Percentiles rank a stretch among this genome's conserved stretches.
phyloP scores from a whole-genome alignment of 2,113 vertebrate species.

The Oncorhynchus tshawytscha region DNA sequence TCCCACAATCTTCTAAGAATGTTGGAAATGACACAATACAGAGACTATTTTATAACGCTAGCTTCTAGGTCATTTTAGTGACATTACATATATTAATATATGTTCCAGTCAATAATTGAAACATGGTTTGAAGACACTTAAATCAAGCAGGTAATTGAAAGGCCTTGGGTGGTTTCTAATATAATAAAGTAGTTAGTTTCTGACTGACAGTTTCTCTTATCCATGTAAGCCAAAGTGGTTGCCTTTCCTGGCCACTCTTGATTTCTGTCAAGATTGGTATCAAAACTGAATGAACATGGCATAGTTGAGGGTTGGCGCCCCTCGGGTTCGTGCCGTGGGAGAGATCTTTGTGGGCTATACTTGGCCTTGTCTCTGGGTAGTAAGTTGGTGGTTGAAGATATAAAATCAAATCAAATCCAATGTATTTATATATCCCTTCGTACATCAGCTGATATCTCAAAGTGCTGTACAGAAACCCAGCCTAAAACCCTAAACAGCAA shows the following conservation, averaged over 20 bases:
- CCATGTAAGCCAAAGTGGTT: background rate
- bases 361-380: too few relatives aligned
- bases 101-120: background rate
- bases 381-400: too few relatives aligned
- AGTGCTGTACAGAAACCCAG: too few relatives aligned
- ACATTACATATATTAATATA: background rate
- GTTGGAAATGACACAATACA: background rate
- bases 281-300: too few relatives aligned
- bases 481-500: too few relatives aligned
- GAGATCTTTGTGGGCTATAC: too few relatives aligned
- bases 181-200: background rate
- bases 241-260: background rate
- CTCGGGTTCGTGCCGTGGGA: too few relatives aligned
- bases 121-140: background rate
- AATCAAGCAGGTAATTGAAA: background rate
- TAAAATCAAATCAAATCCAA: too few relatives aligned
- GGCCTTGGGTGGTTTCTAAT: background rate
- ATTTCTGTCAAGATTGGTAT: too few relatives aligned
- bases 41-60: background rate
- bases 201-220: background rate
- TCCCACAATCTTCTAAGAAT: background rate
- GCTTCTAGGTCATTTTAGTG: background rate
- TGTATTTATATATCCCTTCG: too few relatives aligned
- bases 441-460: too few relatives aligned
- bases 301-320: too few relatives aligned